Percentiles rank a stretch among this genome's conserved stretches.
phyloP scores from a whole-genome alignment of 2,113 vertebrate genomes.

The Trochalopteron elliotii region DNA sequence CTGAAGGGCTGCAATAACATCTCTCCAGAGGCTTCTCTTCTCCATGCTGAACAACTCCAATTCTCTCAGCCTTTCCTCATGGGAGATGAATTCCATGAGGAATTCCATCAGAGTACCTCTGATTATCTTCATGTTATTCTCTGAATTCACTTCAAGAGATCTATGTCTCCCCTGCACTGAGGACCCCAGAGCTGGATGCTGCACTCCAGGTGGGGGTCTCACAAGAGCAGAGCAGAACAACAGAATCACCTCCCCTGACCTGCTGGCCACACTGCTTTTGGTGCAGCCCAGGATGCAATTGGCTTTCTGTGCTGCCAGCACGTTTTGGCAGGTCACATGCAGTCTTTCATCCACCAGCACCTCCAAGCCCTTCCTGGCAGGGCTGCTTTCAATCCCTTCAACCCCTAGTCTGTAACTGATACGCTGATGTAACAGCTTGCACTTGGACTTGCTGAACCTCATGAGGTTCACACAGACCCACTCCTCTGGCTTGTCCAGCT shows the following conservation, averaged over 20 bases:
- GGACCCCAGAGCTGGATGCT: accelerated
- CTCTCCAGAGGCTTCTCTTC: background rate
- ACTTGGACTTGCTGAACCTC: background rate
- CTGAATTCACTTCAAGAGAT: background rate
- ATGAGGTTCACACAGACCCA: background rate
- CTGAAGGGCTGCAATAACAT: background rate
- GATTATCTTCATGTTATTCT: background rate
- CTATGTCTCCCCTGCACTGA: background rate
- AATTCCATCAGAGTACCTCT: too few species aligned
- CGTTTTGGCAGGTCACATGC: accelerated
- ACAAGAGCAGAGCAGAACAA: background rate
- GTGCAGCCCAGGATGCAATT: accelerated
- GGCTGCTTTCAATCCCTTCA: background rate
- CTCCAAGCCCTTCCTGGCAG: background rate
- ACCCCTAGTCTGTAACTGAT: background rate
- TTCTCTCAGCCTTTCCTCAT: background rate
- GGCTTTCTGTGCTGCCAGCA: background rate
- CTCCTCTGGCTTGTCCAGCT: background rate
- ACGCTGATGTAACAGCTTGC: background rate
- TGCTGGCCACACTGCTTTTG: accelerated
- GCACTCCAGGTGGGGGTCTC: background rate
- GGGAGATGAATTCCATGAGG: background rate
- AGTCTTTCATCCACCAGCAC: background rate
- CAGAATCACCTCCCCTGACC: background rate
- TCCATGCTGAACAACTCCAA: background rate